These are phyloP conservation scores for Uropetala carovei DNA, from an alignment of 2,888 invertebrate genomes.

Conservation along the genomic window DNA sequence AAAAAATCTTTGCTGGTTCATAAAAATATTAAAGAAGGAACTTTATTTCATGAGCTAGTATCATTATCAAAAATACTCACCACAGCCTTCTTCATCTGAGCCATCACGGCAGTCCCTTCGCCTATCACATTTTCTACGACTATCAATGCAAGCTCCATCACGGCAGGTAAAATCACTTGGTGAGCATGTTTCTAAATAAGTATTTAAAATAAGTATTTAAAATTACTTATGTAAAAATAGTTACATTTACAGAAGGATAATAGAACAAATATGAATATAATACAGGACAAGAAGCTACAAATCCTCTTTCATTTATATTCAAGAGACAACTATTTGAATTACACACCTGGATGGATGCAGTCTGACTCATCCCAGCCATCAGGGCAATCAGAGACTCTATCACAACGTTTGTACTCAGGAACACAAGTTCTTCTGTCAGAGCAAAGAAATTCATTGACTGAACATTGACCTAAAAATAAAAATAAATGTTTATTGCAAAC, in stretches of 20 bases:
- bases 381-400: conserved; percentile 78
- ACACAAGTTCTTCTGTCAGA: conserved; percentile 77
- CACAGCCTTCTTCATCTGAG: conserved; percentile 80
- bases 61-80: conserved; percentile 71
- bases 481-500: neutral
- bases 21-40: neutral
- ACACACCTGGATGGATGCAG: conserved; percentile 68
- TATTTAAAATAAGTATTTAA: conserved; percentile 15
- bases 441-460: conserved; percentile 78
- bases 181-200: conserved; percentile 71
- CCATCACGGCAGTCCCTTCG: conserved; percentile 78
- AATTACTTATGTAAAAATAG: neutral
- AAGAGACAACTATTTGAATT: neutral
- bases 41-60: neutral
- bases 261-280: neutral
- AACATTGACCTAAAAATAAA: conserved; percentile 71
- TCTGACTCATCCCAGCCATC: conserved; percentile 78
- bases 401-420: conserved; percentile 76
- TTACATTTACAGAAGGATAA: neutral
- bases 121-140: conserved; percentile 76
- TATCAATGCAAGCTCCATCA: conserved; percentile 77
- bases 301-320: neutral
- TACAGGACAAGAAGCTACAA: too few species aligned
- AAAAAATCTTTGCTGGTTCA: neutral
- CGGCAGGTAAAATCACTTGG: conserved; percentile 77